Base-by-base conservation (phyloP, 2,888 invertebrate species). In the Pimpla rufipes region DNA sequence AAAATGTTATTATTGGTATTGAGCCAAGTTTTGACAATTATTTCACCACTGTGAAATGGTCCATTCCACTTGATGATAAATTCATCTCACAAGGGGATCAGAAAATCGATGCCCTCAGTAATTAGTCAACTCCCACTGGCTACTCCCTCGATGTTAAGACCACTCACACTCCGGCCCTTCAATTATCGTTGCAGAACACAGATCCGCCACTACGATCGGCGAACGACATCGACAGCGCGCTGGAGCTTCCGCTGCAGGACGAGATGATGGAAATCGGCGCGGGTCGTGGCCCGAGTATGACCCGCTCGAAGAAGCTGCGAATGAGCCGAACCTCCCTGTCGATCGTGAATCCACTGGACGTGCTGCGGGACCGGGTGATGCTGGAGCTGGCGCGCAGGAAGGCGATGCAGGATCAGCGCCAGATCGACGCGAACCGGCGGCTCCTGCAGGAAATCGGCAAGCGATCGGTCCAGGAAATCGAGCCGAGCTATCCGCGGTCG, bases 331-430 rank as follows among this genome's bases (percentile, higher is more conserved):
- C 73, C 7, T 97, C 97, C 13, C 94, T 98, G 87, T 98, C 98
- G 86, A 97, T 98, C 93, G 97, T 97, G 90, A 97, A 97, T 94
- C 97, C 98, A 0, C 94, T 98, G 95, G 98, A 98, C 93, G 97
- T 98, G 68, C 94, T 98, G 59, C 95, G 98, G 85, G 96, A 97
- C 92, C 95, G 97, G 90, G 95, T 97, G 66, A 93, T 97, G 85
- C 94, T 97, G 87, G 97, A 98, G 94, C 96, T 97, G 87, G 97
- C 97, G 16, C 95, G 98, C 90, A 96, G 97, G 93, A 96, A 97
- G 94, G 96, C 96, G 94, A 95, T 96, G 88, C 96, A 97, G 91
- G 95, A 96, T 87, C 95, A 95, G 90, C 95, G 95, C 90, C 96
- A 96, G 92, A 95, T 96, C 79, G 95, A 95, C 89, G 95, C 96